Base-by-base conservation (phyloP, 2,888 invertebrate species). In the Tachina grossa region DNA sequence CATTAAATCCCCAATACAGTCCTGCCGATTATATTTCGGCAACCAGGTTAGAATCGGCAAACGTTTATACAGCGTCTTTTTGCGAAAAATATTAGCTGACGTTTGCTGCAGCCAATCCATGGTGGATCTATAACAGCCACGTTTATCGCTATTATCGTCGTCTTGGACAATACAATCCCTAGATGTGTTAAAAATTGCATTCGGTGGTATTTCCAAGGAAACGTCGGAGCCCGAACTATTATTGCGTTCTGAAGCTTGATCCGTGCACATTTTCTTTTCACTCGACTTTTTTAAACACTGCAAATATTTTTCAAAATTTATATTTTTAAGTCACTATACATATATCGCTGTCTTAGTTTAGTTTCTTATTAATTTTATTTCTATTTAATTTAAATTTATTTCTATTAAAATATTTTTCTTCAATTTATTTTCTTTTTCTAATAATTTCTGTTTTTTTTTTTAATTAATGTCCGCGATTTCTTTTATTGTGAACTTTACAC, bases 1-100 rank as follows among this genome's bases (percentile, higher is more conserved):
- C 88, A 98, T 96, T 61, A 97, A 92, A 93, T 98, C 98, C 8
- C 97, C 97, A 79, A 97, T 92, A 13, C 97, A 95, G 92, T 96
- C 95, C 86, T 95, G 94, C 39, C 93, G 92, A 88, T 94, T 95
- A 93, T 98, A 98, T 89, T 94, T 94, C 13, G 97, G 97, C 88
- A 97, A 91, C 98, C 98, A 98, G 72, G 93, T 93, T 13, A 96
- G 91, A 68, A 97, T 94, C 10, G 98, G 97, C 57, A 97, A 90
- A 63, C 96, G 94, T 91, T 96, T 96, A 92, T 95, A 94, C 43
- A 97, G 93, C 74, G 95, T 95, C 93, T 96, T 96, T 90, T 94
- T 95, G 85, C 95, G 96, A 89, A 95, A 95, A 22, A 93, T 89
- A 83, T 94, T 94, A 9, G 94, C 92, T 6, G 93, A 93, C 85